Evolutionary conservation across 2,113 vertebrate genomes (phyloP).

Genomic region (Onychostruthus taczanowskii): DNA sequence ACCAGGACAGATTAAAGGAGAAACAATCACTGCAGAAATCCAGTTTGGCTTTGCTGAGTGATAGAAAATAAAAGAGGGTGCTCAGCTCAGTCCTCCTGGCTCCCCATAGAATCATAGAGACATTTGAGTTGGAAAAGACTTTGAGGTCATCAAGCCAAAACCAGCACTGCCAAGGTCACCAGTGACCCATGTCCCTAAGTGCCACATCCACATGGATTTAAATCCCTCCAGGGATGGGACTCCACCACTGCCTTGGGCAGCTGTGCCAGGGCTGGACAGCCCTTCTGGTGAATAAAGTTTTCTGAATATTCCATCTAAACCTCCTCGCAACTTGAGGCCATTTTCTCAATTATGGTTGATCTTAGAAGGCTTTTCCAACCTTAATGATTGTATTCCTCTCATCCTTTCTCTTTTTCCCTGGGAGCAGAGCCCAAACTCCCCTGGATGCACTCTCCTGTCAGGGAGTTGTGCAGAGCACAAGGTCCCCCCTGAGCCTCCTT

Average conservation of each 20-base stretch:
- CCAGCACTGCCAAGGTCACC: background rate
- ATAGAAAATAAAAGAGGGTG: background rate
- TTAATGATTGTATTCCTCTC: background rate
- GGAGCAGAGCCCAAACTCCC: background rate
- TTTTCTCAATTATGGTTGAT: background rate
- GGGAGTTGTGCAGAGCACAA: background rate
- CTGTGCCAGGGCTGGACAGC: background rate
- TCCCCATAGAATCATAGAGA: fast-evolving
- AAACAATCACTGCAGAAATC: background rate
- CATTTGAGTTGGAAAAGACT: background rate
- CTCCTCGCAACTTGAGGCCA: too few relatives aligned
- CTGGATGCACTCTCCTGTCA: fast-evolving
- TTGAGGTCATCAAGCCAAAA: background rate
- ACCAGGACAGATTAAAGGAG: background rate
- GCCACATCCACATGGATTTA: background rate
- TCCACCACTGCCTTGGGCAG: background rate
- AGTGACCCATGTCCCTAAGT: background rate
- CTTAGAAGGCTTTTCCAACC: background rate
- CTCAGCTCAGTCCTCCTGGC: background rate
- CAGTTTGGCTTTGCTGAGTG: background rate
- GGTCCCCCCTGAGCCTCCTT: background rate
- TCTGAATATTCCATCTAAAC: background rate
- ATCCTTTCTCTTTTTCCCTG: background rate
- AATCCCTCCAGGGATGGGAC: background rate
- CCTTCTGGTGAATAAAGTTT: background rate